Evolutionary conservation across 2,113 vertebrate species (phyloP), one percentile per base, ranked within the genome.

Genomic region (Dissostichus mawsoni): DNA sequence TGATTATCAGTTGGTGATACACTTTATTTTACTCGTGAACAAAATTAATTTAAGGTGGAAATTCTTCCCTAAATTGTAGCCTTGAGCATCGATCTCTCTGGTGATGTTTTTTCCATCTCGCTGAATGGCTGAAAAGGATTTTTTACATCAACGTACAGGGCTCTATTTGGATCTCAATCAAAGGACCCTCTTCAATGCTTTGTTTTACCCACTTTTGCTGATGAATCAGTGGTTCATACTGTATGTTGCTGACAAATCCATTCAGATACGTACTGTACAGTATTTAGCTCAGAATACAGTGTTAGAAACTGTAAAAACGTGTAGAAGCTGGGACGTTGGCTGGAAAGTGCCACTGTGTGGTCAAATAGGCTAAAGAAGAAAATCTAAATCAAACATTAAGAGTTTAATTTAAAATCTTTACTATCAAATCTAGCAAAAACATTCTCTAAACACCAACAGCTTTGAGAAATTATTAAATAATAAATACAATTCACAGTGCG

Each of bases 381-480:
- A 41, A 17, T 29, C 20, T 10, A 10, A 1, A n/a, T n/a, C 52
- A 63, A 25, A 67, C 9, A 17, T 45, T 36, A 41, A 65, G 23
- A 11, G 0, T 0, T 69, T 41, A 16, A 69, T 76, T 77, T 47
- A 8, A 33, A 52, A 33, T 52, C 8, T 79, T 85, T 83, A 81
- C 73, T 70, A 48, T 63, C 4, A 82, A 80, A 77, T 52, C 14
- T 9, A 53, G 10, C 18, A 48, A 50, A 76, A 52, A 84, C 9
- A 14, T 2, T 13, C 1, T 4, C 52, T 20, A 14, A 25, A 66
- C 66, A 70, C 6, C 5, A 11, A 8, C 59, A 66, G 50, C 18
- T 72, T 48, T 71, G 18, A 7, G 8, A 7, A 41, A 41, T 41
- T 7, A 6, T 41, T 41, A 8, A 41, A 41, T 41, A 41, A 29